These are phyloP conservation scores for Patella depressa DNA, from an alignment of 2,888 invertebrate genomes.

Conservation along the genomic window DNA sequence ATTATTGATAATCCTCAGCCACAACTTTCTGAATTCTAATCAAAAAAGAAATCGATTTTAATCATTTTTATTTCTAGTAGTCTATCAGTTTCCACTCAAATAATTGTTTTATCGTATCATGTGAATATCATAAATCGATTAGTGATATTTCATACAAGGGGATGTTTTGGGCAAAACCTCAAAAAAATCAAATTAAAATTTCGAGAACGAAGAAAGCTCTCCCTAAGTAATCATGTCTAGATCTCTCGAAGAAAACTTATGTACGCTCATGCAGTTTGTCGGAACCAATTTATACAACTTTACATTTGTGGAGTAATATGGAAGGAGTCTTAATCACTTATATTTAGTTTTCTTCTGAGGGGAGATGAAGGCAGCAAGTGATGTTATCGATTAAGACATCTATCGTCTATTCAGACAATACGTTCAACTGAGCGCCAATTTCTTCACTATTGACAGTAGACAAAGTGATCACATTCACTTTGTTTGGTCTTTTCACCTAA, in stretches of 20 bases:
- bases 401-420: slow-evolving; percentile 8
- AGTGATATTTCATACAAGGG: too few relatives aligned
- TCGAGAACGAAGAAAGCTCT: too few relatives aligned
- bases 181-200: too few relatives aligned
- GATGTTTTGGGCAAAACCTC: too few relatives aligned
- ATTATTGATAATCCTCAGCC: too few relatives aligned
- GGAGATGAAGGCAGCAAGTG: not conserved
- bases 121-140: too few relatives aligned
- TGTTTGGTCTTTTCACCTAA: slow-evolving; percentile 12
- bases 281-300: slow-evolving; percentile 5
- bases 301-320: slow-evolving; percentile 3
- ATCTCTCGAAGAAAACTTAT: not conserved
- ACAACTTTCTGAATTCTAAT: too few relatives aligned
- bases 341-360: not conserved
- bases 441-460: not conserved
- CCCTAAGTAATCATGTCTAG: too few relatives aligned
- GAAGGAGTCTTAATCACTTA: slow-evolving; percentile 4
- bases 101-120: too few relatives aligned
- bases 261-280: slow-evolving; percentile 6
- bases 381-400: not conserved
- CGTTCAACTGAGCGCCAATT: slow-evolving; percentile 2
- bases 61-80: too few relatives aligned
- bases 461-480: slow-evolving; percentile 10
- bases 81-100: too few relatives aligned
- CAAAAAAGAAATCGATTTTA: too few relatives aligned